These are phyloP conservation scores for Pantelozetes paolii DNA, from an alignment of 2,888 invertebrate genomes.

Conservation along the genomic window DNA sequence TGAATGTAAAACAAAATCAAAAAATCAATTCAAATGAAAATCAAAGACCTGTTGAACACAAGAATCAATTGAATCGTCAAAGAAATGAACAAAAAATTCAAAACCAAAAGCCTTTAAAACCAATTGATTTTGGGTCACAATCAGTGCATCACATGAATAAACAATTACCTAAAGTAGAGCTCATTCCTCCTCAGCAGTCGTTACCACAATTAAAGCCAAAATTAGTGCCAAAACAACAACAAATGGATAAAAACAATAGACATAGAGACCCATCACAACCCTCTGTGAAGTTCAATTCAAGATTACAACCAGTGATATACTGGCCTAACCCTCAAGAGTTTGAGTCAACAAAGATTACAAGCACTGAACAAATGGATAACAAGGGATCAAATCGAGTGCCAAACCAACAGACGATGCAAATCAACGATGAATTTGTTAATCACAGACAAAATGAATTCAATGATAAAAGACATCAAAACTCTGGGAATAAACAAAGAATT, in stretches of 20 bases:
- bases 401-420: neutral
- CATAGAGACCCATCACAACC: neutral
- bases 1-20: neutral
- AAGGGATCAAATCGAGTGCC: neutral
- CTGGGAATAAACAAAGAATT: neutral
- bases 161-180: neutral
- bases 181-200: constrained; percentile 4
- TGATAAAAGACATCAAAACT: neutral
- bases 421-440: neutral
- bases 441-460: neutral
- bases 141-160: neutral
- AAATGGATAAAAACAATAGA: neutral
- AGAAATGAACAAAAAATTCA: neutral
- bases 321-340: neutral
- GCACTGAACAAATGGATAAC: neutral
- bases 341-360: neutral
- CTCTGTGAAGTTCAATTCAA: neutral
- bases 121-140: neutral
- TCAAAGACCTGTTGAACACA: neutral
- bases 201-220: constrained; percentile 2
- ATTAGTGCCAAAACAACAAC: neutral
- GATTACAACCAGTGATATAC: neutral
- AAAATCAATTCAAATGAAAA: constrained; percentile 5
- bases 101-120: neutral
- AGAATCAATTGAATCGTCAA: neutral